Percentiles rank a stretch among this genome's conserved stretches.
These are phyloP conservation scores for Hemibagrus wyckioides DNA, from an alignment of 2,113 vertebrate genomes.

Conservation along the genomic window DNA sequence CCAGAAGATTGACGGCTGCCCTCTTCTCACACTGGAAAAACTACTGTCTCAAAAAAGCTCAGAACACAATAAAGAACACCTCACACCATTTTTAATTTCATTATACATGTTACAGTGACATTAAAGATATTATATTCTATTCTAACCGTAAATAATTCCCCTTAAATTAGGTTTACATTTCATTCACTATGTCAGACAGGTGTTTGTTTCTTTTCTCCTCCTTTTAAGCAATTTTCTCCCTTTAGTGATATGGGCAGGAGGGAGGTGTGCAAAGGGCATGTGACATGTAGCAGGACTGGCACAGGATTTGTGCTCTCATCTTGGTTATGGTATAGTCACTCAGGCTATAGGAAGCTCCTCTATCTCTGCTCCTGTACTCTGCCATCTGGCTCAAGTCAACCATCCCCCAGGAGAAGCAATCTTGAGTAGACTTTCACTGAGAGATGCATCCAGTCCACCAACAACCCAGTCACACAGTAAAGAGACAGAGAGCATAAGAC, in stretches of 20 bases:
- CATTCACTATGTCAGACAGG: too few relatives aligned
- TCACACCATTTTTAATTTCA: too few relatives aligned
- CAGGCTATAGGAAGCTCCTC: slow-evolving; percentile 9
- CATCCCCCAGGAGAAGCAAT: slow-evolving; percentile 65
- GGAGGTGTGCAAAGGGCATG: neutral
- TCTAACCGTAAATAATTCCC: too few relatives aligned
- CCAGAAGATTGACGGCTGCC: too few relatives aligned
- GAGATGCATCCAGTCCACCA: slow-evolving; percentile 47
- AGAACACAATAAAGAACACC: too few relatives aligned
- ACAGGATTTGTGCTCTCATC: slow-evolving; percentile 44
- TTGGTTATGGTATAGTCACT: slow-evolving; percentile 33
- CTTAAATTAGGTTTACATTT: too few relatives aligned
- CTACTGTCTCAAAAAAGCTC: too few relatives aligned
- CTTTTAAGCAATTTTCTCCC: too few relatives aligned
- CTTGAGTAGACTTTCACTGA: slow-evolving; percentile 61
- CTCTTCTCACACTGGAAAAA: too few relatives aligned
- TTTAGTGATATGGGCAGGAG: neutral
- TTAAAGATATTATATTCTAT: too few relatives aligned
- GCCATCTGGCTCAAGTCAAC: slow-evolving; percentile 76
- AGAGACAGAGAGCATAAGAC: slow-evolving; percentile 12
- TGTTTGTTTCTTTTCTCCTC: too few relatives aligned
- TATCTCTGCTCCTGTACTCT: slow-evolving; percentile 64
- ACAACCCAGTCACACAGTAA: slow-evolving; percentile 26
- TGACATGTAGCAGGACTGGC: slow-evolving; percentile 2
- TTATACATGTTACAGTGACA: too few relatives aligned